A percentile compares a stretch with the other conserved stretches of the same genome.
phyloP scores from a whole-genome alignment of 2,888 invertebrate genomes.

The Exephanes ischioxanthus region DNA sequence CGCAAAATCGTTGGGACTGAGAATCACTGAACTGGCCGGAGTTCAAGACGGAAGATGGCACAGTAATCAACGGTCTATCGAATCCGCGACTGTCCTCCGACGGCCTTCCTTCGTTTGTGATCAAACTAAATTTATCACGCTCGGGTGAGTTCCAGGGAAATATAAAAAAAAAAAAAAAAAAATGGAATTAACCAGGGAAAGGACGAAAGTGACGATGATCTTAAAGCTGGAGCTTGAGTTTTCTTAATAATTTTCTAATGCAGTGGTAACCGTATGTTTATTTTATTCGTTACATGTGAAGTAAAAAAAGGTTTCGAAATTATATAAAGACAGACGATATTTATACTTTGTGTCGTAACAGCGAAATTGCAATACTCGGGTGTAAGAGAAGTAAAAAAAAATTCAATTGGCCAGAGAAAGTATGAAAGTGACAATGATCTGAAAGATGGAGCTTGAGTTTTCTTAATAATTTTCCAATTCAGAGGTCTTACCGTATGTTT shows the following conservation, averaged over 20 bases:
- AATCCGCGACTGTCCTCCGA: slow-evolving; percentile 32
- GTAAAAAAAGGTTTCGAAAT: background rate
- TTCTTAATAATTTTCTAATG: too few relatives aligned
- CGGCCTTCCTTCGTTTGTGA: slow-evolving; percentile 4
- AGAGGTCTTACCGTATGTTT: background rate
- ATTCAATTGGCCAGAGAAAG: background rate
- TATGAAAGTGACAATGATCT: too few relatives aligned
- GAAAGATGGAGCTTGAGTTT: too few relatives aligned
- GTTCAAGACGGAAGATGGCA: slow-evolving; percentile 54
- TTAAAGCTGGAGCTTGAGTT: background rate
- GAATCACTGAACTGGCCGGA: slow-evolving; percentile 21
- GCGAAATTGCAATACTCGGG: background rate
- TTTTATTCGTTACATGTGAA: background rate
- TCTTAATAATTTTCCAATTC: too few relatives aligned
- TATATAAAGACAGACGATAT: background rate
- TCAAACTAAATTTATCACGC: slow-evolving; percentile 52
- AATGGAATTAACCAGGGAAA: background rate
- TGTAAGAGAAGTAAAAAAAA: background rate
- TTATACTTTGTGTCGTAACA: slow-evolving; percentile 8
- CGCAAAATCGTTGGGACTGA: slow-evolving; percentile 3
- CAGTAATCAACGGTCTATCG: slow-evolving; percentile 62
- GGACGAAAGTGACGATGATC: background rate
- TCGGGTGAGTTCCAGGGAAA: background rate
- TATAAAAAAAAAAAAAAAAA: slow-evolving; percentile 7
- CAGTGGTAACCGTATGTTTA: background rate